These are phyloP conservation scores for Callopanchax toddi DNA, from an alignment of 2,113 vertebrate genomes.

Conservation along the genomic window DNA sequence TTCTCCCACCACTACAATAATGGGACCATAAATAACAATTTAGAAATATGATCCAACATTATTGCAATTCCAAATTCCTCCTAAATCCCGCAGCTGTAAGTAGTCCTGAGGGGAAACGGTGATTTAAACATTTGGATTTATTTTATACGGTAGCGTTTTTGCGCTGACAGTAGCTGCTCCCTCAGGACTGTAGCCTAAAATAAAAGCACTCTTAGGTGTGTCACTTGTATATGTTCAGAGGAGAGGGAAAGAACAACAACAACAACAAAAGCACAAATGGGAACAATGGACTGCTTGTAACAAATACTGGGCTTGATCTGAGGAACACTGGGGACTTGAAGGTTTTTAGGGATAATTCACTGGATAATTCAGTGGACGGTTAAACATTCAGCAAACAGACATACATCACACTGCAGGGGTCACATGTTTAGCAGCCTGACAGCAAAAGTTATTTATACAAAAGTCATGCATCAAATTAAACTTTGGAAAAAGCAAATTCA, in stretches of 20 bases:
- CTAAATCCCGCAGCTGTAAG: constrained; percentile 21
- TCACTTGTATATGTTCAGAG: constrained; percentile 10
- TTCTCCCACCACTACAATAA: constrained; percentile 25
- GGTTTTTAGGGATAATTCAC: constrained; percentile 10
- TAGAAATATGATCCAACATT: constrained; percentile 41
- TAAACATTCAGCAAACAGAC: no score
- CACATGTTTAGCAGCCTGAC: background rate
- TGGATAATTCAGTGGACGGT: constrained; percentile 6
- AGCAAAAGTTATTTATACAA: background rate
- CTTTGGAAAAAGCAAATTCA: no score
- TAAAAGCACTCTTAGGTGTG: constrained; percentile 26
- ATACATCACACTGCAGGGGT: background rate
- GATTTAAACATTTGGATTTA: constrained; percentile 58
- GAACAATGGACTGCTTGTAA: background rate
- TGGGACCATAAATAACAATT: constrained; percentile 29
- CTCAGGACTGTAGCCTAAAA: constrained; percentile 23
- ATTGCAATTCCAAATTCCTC: constrained; percentile 24
- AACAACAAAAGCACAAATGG: background rate
- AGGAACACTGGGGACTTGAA: background rate
- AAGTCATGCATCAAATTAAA: no score
- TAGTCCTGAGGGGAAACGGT: constrained; percentile 24
- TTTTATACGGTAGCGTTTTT: constrained; percentile 45
- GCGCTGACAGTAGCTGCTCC: constrained; percentile 34
- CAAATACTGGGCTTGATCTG: background rate
- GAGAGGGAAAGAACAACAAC: constrained; percentile 5